Conservation (phyloP, 2,797 vertebrate genomes). For the Cetoscarus ocellatus region DNA sequence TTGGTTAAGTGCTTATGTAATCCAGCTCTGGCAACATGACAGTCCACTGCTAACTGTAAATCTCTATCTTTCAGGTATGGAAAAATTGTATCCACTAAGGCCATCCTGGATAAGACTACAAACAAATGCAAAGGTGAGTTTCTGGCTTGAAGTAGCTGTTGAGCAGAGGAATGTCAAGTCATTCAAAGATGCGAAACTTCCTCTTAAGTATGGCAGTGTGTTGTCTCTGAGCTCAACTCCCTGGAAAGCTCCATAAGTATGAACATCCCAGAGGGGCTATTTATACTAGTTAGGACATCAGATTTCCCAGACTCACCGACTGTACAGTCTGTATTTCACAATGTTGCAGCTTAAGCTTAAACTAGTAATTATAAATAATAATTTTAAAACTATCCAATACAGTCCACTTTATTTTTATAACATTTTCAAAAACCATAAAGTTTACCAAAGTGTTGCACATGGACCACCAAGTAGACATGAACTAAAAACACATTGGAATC, state of each 20-base stretch:
- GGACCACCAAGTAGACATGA: no score
- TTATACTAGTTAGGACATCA: conserved; percentile 2
- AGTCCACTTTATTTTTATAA: no score
- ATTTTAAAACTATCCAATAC: no score
- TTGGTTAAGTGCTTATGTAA: no score
- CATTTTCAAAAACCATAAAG: no score
- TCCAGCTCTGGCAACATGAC: no score
- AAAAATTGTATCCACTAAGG: conserved; percentile 97
- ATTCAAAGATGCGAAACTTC: not conserved
- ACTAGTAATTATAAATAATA: no score
- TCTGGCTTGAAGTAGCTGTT: not conserved
- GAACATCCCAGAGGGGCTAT: not conserved
- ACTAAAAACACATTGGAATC: no score
- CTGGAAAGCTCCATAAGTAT: not conserved
- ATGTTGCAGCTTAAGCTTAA: no score
- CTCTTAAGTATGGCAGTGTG: not conserved
- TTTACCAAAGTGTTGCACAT: no score
- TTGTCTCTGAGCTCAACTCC: not conserved
- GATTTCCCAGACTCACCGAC: not conserved
- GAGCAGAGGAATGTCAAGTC: not conserved
- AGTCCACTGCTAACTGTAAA: conserved; percentile 15
- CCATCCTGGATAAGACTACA: conserved; percentile 95
- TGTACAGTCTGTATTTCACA: no score
- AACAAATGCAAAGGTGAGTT: conserved; percentile 96
- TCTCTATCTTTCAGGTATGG: conserved; percentile 87